Evolutionary conservation across 30 jellyfish, hydroid and myxozoan genomes (phyloP).

Genomic region (Phacellophora camtschatica): DNA sequence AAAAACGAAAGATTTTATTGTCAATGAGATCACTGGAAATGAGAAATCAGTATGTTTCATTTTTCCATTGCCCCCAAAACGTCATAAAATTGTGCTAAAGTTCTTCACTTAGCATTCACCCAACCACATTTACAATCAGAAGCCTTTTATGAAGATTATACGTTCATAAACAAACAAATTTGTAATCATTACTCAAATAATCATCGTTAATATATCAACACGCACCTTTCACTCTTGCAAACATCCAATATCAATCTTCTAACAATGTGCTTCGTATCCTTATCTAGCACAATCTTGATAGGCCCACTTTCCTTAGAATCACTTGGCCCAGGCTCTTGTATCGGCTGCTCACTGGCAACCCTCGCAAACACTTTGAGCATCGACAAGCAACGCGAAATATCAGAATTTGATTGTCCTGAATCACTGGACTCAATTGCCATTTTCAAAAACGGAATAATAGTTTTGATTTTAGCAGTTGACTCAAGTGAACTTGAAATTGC

Average conservation of each 20-base stretch:
- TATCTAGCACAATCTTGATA: neutral
- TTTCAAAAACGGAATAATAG: neutral
- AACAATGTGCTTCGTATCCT: neutral
- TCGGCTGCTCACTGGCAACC: neutral
- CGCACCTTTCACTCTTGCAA: constrained; percentile 6
- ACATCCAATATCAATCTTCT: constrained; percentile 13
- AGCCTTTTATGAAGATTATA: too few relatives aligned
- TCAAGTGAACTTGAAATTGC: neutral
- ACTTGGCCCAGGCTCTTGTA: neutral
- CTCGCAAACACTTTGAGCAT: neutral
- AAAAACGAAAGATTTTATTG: too few relatives aligned
- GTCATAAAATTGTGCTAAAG: too few relatives aligned
- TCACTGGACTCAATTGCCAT: neutral
- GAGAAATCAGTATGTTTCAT: too few relatives aligned
- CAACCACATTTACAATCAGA: too few relatives aligned
- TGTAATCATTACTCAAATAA: too few relatives aligned
- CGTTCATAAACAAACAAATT: too few relatives aligned
- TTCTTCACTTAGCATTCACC: too few relatives aligned
- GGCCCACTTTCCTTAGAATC: neutral
- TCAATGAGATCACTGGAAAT: too few relatives aligned
- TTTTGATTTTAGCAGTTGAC: neutral
- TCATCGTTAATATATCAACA: neutral
- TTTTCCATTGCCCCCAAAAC: too few relatives aligned
- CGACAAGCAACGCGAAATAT: constrained; percentile 2
- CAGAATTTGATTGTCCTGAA: neutral